Evolutionary conservation across 2,797 vertebrate genomes (phyloP).

Genomic region (Hybognathus amarus): DNA sequence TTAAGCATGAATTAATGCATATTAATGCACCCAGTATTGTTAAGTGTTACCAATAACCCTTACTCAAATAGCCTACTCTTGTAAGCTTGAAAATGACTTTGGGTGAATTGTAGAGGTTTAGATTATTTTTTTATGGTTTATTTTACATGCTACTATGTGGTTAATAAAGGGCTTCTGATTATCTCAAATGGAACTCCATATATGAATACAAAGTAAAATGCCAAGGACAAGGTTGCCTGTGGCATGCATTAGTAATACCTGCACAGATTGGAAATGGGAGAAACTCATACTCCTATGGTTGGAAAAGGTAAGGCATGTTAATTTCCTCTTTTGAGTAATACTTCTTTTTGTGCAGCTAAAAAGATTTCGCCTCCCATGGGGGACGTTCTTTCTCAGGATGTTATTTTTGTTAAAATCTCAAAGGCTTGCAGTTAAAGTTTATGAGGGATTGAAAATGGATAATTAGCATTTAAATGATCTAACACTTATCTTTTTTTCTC

Average conservation of each 20-base stretch:
- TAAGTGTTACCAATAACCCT: no score
- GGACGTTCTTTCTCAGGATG: constrained; percentile 58
- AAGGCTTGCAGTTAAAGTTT: constrained; percentile 79
- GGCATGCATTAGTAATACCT: constrained; percentile 20
- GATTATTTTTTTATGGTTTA: neutral
- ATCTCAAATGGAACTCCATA: constrained; percentile 18
- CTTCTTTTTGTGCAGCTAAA: constrained; percentile 38
- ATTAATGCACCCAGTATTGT: no score
- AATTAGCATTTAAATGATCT: constrained; percentile 83
- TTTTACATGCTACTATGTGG: neutral
- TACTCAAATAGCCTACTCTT: neutral
- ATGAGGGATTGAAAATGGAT: constrained; percentile 85
- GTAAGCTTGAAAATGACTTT: neutral
- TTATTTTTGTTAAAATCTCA: constrained; percentile 64
- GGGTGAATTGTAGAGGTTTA: neutral
- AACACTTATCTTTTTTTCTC: constrained; percentile 55
- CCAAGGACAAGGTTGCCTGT: constrained; percentile 28
- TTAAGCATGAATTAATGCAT: no score
- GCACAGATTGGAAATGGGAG: constrained; percentile 21
- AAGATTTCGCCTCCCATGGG: constrained; percentile 49
- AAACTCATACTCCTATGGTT: constrained; percentile 22
- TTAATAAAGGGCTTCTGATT: constrained; percentile 29
- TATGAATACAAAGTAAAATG: constrained; percentile 12
- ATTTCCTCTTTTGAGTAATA: constrained; percentile 48
- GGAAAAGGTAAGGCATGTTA: constrained; percentile 32